These are phyloP conservation scores for Morelia viridis DNA, from an alignment of 2,797 vertebrate species.

Conservation along the genomic window DNA sequence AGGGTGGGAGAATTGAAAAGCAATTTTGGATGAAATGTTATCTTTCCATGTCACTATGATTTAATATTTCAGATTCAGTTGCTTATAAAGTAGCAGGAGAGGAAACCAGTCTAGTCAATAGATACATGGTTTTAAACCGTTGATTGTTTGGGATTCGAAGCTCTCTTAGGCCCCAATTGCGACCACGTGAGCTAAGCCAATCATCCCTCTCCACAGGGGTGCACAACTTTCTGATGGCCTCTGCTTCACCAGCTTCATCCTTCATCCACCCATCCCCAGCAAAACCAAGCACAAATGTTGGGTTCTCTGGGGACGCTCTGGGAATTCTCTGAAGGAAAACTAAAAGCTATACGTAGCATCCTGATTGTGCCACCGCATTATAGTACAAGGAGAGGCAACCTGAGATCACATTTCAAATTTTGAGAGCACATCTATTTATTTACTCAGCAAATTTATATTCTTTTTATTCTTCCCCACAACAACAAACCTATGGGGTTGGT, in stretches of 20 bases:
- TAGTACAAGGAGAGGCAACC: not conserved
- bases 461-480: not conserved
- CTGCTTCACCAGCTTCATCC: not conserved
- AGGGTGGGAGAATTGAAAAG: constrained; percentile 52
- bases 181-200: not conserved
- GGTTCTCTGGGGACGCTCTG: not conserved
- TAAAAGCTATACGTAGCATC: not conserved
- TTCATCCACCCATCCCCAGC: not conserved
- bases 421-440: not conserved
- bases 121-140: not conserved
- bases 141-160: not conserved
- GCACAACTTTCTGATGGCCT: not conserved
- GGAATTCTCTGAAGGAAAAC: not conserved
- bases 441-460: not conserved
- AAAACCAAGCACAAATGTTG: not conserved
- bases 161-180: not conserved
- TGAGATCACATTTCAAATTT: not conserved
- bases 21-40: constrained; percentile 44
- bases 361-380: not conserved
- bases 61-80: constrained; percentile 32
- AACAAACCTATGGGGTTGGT: not conserved
- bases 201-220: not conserved
- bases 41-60: not conserved
- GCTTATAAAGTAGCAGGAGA: constrained; percentile 2
- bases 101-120: not conserved